Evolutionary conservation across 2,113 vertebrate species (phyloP), one percentile per base, ranked within the genome.

Genomic region (Columba livia): DNA sequence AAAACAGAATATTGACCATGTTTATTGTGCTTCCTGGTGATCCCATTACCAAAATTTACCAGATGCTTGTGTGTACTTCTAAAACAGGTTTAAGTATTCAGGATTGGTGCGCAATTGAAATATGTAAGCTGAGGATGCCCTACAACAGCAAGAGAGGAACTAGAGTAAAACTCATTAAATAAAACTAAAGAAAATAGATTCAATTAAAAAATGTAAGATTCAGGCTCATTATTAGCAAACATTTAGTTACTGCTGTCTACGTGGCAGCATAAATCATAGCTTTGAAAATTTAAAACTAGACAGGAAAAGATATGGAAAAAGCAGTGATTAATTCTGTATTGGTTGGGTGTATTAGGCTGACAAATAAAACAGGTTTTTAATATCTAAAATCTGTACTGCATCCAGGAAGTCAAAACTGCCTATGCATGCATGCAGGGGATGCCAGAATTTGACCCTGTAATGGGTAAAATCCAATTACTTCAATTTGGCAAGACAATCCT

Each of bases 401-500:
- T 89, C 79, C 79, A 64, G 56, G 40, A 69, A n/a, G 40, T 29
- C 70, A 62, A 87, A 94, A 57, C 44, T 85, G 73, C 58, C 57
- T 53, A 57, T 19, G 20, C 9, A 9, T 54, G 28, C 69, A 48
- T 61, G 31, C 81, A 70, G 82, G 26, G 47, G 32, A 84, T 51
- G 56, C 54, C 79, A 65, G 66, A 89, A 95, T 88, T 90, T 85
- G 60, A 93, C 31, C 73, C 85, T 92, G 12, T 89, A 84, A 75
- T 40, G 87, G 89, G 32, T 85, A 85, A 85, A 91, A 88, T 83
- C 71, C 79, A 87, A 32, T 74, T 2, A 50, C 84, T 77, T 72
- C 60, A 73, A 61, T 95, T 93, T 82, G 82, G 53, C 89, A 94
- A 94, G 87, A 67, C 65, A 95, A 50, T 88, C 77, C 75, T 75